Evolutionary conservation across 1,140 invertebrate species (phyloP).

Genomic region (Ostrea edulis): DNA sequence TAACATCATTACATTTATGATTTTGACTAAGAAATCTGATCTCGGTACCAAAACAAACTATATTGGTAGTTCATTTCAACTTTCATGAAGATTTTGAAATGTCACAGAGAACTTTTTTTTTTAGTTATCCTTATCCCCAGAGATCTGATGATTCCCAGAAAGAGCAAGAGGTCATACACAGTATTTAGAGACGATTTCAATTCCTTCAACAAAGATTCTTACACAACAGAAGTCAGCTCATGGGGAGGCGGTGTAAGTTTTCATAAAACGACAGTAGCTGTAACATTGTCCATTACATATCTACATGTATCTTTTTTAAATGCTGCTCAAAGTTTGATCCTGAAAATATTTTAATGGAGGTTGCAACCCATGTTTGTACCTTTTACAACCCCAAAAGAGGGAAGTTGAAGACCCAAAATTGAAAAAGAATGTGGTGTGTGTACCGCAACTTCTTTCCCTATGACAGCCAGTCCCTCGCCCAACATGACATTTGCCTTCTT

Average conservation of each 20-base stretch:
- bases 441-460: too few relatives aligned
- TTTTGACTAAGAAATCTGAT: too few relatives aligned
- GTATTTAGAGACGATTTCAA: conserved; percentile 38
- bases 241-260: neutral
- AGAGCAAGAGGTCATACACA: neutral
- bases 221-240: conserved; percentile 16
- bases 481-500: too few relatives aligned
- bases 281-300: neutral
- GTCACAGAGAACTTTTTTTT: neutral
- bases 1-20: too few relatives aligned
- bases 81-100: neutral
- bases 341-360: too few relatives aligned
- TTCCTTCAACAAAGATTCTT: conserved; percentile 1
- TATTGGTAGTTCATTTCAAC: neutral
- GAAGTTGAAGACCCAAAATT: too few relatives aligned
- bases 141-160: conserved; percentile 7
- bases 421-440: too few relatives aligned
- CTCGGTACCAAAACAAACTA: too few relatives aligned
- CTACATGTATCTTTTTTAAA: neutral
- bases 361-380: too few relatives aligned
- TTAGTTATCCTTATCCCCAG: neutral
- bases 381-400: too few relatives aligned
- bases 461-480: too few relatives aligned
- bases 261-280: neutral
- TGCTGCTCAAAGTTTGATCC: too few relatives aligned